Evolutionary conservation across 2,888 invertebrate species (phyloP), one percentile per base, ranked within the genome.

Genomic region (Orthonychiurus folsomi): DNA sequence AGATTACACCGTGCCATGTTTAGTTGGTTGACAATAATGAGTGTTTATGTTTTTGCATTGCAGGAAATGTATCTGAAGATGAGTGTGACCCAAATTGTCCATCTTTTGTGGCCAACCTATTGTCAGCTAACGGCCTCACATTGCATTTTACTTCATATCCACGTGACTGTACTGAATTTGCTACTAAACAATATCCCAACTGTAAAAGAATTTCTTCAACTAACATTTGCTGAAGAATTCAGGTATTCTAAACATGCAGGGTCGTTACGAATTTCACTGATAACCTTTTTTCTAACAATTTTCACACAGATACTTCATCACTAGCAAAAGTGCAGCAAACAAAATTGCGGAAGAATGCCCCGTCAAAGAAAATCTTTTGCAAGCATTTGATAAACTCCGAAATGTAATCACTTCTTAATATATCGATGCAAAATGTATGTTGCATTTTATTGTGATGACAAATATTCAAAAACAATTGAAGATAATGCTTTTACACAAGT

Each of bases 241-340:
- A 64, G 66, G 72, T 72, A 66, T 64, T 59, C n/a, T n/a, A 48
- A 20, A 52, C 23, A 50, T 47, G 28, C 20, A 12, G 54, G 5
- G 20, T 47, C n/a, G 21, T 27, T 25, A 37, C 48, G 47, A 50
- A 9, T n/a, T 58, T 50, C 15, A 23, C 18, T 60, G 1, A 54
- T 55, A 57, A 23, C n/a, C n/a, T n/a, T n/a, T n/a, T n/a, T n/a
- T n/a, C n/a, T n/a, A n/a, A n/a, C n/a, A n/a, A n/a, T n/a, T n/a
- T n/a, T n/a, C n/a, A n/a, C n/a, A n/a, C n/a, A 72, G 72, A 47
- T 72, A 72, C 63, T 70, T 67, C 56, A 64, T 68, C 2, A 63
- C 60, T 21, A 59, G 63, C 24, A 65, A 66, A 63, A 65, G 63
- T 37, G 67, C 66, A 24, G 54, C 57, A 24, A 56, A 60, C 50